These are phyloP conservation scores for Opisthograptis luteolata DNA, from an alignment of 2,888 invertebrate species.

Conservation along the genomic window DNA sequence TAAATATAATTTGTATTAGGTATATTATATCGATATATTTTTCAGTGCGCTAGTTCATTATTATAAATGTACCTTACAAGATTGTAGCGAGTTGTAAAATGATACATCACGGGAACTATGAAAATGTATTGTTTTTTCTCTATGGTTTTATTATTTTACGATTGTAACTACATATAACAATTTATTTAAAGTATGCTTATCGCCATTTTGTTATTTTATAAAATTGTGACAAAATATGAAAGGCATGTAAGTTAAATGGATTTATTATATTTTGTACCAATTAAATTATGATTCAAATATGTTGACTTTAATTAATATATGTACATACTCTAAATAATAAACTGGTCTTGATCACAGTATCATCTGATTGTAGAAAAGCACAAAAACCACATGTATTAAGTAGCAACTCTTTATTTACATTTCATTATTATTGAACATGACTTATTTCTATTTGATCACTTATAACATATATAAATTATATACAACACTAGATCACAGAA, in stretches of 20 bases:
- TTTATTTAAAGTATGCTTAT: conserved; percentile 14
- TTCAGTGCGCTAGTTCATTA: conserved; percentile 19
- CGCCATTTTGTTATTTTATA: conserved; percentile 21
- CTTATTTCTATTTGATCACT: conserved; percentile 37
- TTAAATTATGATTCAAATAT: conserved; percentile 60
- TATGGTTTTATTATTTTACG: conserved; percentile 2
- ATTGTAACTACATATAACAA: neutral
- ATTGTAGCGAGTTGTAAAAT: conserved; percentile 8
- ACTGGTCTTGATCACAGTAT: neutral
- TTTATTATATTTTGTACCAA: conserved; percentile 77
- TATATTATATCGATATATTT: conserved; percentile 4
- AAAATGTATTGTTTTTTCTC: conserved; percentile 9
- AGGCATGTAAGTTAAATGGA: conserved; percentile 63
- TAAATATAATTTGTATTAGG: conserved; percentile 4
- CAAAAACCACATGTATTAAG: conserved; percentile 19
- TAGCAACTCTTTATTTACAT: conserved; percentile 55
- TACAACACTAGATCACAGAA: conserved; percentile 74
- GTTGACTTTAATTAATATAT: conserved; percentile 27
- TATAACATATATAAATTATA: conserved; percentile 41
- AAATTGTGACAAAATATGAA: conserved; percentile 49
- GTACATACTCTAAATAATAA: too few species aligned
- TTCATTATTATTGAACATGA: conserved; percentile 36
- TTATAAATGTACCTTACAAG: conserved; percentile 10
- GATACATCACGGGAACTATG: conserved; percentile 1
- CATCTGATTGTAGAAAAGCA: neutral